Evolutionary conservation across 2,888 invertebrate genomes (phyloP), one percentile per base, ranked within the genome.

Genomic region (Strigamia transsilvanica): DNA sequence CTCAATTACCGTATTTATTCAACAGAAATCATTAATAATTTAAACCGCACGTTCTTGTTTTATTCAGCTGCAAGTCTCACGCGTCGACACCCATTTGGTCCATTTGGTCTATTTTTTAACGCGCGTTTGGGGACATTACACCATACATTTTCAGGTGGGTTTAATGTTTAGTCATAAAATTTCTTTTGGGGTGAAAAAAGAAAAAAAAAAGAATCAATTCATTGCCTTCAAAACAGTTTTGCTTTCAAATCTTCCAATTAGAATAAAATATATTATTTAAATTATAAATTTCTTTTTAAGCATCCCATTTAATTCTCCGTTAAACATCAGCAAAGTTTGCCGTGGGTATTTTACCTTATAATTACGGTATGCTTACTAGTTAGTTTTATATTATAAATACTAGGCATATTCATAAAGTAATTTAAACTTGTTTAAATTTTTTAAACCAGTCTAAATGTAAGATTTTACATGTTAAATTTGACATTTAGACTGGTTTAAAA

Each of bases 131-230:
- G 12, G 61, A 66, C 61, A 66, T 66, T 66, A 12, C 18, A 21
- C 61, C 61, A 23, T 66, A 66, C 61, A n/a, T 66, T 21, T 66
- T 66, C 61, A 66, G 61, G 61, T 66, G 61, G 61, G 21, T 66
- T 66, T 66, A 66, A 66, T 66, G 61, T 18, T 5, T 66, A 66
- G 61, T 66, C 61, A 21, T 66, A 66, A 66, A 66, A 66, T n/a
- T 66, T 23, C 12, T 18, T 23, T 66, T 9, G 3, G 9, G 23
- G 23, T n/a, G 21, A 5, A 15, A 23, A 51, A 18, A 51, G 51
- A 51, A 51, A 51, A 51, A 51, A 18, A 51, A 51, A 18, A 0
- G 61, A 66, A 15, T 6, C 61, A 21, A 66, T 46, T 46, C 15
- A 46, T 46, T 46, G 46, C 46, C 4, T 15, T 46, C 46, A 46